Percentiles rank a stretch among this genome's conserved stretches.
Conservation (phyloP, 2,888 invertebrate species). For the Plusia festucae region DNA sequence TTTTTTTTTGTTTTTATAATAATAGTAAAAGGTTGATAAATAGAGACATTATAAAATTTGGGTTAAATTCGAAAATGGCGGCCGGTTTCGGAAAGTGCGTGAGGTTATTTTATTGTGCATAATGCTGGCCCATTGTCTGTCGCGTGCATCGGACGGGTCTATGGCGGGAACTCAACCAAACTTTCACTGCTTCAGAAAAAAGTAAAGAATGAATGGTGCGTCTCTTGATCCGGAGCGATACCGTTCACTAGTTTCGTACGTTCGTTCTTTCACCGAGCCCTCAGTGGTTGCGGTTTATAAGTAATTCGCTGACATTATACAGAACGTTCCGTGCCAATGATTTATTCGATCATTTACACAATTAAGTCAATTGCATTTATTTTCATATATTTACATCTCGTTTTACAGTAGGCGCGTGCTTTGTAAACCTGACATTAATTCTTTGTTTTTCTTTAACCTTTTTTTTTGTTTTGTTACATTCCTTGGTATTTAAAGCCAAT, state of each 20-base stretch:
- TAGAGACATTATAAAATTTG: slow-evolving; percentile 44
- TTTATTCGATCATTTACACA: slow-evolving; percentile 57
- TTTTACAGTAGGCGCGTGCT: slow-evolving; percentile 20
- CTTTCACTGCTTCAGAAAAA: slow-evolving; percentile 76
- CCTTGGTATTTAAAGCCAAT: too few relatives aligned
- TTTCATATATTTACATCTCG: slow-evolving; percentile 54
- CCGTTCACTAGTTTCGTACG: slow-evolving; percentile 70
- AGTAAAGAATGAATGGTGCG: slow-evolving; percentile 61
- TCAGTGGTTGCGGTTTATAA: slow-evolving; percentile 60
- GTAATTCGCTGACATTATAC: slow-evolving; percentile 57
- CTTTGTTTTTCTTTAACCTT: too few relatives aligned
- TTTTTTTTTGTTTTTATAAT: not conserved
- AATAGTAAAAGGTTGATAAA: not conserved
- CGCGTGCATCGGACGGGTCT: slow-evolving; percentile 58
- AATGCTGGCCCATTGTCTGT: slow-evolving; percentile 62
- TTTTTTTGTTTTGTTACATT: too few relatives aligned
- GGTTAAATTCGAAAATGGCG: slow-evolving; percentile 59
- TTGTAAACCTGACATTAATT: slow-evolving; percentile 11
- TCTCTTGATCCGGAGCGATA: slow-evolving; percentile 67
- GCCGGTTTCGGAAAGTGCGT: slow-evolving; percentile 52
- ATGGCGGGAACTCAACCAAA: slow-evolving; percentile 64
- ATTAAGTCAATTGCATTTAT: slow-evolving; percentile 57
- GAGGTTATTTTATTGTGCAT: slow-evolving; percentile 61
- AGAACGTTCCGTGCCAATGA: slow-evolving; percentile 62
- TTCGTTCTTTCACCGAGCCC: slow-evolving; percentile 48